Evolutionary conservation across 2,888 invertebrate genomes (phyloP).

Genomic region (Cataglyphis altisquamis): DNA sequence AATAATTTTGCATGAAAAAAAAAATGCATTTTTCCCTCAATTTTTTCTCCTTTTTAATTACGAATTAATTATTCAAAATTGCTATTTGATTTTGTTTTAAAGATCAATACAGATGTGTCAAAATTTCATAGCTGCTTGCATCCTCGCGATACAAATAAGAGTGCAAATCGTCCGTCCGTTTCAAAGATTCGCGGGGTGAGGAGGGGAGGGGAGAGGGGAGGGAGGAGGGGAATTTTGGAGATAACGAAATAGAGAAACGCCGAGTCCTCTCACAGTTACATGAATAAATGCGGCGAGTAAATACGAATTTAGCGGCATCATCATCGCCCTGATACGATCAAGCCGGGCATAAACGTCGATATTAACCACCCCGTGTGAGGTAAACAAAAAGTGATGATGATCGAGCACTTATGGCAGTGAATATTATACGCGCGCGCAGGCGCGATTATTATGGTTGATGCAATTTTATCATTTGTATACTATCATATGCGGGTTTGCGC

Average conservation of each 20-base stretch:
- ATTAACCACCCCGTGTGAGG: conserved; percentile 32
- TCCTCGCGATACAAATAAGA: conserved; percentile 50
- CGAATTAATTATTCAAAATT: not conserved
- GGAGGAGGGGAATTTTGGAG: not conserved
- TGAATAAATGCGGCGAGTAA: conserved; percentile 34
- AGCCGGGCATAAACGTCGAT: conserved; percentile 39
- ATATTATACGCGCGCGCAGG: conserved; percentile 31
- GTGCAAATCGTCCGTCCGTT: not conserved
- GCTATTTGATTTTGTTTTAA: not conserved
- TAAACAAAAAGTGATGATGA: conserved; percentile 47
- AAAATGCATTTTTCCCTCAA: not conserved
- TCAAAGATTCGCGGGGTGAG: not conserved
- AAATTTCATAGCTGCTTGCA: not conserved
- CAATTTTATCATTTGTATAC: conserved; percentile 69
- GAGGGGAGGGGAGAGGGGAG: not conserved
- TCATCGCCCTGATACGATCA: conserved; percentile 42
- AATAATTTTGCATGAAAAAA: not conserved
- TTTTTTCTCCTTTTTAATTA: not conserved
- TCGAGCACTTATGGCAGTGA: conserved; percentile 50
- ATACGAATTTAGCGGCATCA: conserved; percentile 29
- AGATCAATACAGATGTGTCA: not conserved
- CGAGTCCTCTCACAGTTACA: conserved; percentile 7
- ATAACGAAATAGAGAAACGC: not conserved
- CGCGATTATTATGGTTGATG: conserved; percentile 62
- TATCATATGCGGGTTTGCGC: conserved; percentile 60